Base-by-base conservation (phyloP, 2,797 vertebrate species). In the Tinamus major region DNA sequence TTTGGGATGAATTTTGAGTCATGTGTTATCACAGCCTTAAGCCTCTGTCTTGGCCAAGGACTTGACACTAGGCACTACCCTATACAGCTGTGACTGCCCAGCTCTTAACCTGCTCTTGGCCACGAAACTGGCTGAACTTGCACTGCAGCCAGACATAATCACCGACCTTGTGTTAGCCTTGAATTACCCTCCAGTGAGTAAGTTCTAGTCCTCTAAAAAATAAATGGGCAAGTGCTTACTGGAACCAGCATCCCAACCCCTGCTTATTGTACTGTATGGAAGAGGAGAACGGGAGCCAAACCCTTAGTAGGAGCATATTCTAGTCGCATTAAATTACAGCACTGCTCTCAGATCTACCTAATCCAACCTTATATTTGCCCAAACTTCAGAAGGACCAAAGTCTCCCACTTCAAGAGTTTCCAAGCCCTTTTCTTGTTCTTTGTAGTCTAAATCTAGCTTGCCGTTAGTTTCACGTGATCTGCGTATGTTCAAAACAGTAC, bases 191-290 rank as follows among this genome's bases (percentile, higher is more conserved):
- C 85, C 83, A 90, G 59, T 1, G 8, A 84, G 91, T 92, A 83
- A 86, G 67, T 84, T 91, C 83, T 0, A 0, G 70, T 91, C 94
- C 90, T 92, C 59, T 35, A 80, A 92, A 86, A 92, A 46, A 92
- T 10, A 44, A 88, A 90, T 77, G 84, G 44, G 64, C 39, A 92
- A 86, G 91, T 74, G 78, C 85, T 91, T 86, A 90, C 77, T 88
- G 71, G 93, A 96, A 91, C 87, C 90, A 93, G 80, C 70, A 77
- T 90, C 74, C 63, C 67, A 88, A 88, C 63, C 63, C 61, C 63
- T 93, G 67, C 42, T 65, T 26, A 2, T 61, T 63, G 67, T 74
- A 39, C 77, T 69, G 31, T 29, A 48, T 72, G 61, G 78, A 81
- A 92, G 51, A 72, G 21, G 51, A 56, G 88, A 91, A 49, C 29